A percentile compares a stretch with the other conserved stretches of the same genome.
phyloP scores from a whole-genome alignment of 2,113 vertebrate species.

The Cariama cristata region DNA sequence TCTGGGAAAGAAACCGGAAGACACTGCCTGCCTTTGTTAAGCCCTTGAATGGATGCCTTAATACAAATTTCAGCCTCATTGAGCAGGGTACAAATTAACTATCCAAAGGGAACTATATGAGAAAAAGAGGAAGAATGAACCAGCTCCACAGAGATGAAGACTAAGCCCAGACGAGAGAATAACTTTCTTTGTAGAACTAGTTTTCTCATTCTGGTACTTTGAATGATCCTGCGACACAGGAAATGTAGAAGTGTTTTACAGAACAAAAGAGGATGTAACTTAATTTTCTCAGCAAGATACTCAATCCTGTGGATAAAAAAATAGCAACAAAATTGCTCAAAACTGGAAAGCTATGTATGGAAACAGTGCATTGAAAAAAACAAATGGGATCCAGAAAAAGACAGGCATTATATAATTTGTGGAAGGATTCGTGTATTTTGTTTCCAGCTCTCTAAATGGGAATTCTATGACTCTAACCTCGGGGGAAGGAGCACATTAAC shows the following conservation, averaged over 20 bases:
- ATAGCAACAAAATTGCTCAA: neutral
- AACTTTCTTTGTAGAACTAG: neutral
- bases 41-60: conserved; percentile 14
- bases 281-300: neutral
- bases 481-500: neutral
- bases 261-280: neutral
- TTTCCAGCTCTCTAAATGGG: neutral
- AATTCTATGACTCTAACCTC: neutral
- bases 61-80: conserved; percentile 43
- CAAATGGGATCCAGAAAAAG: neutral
- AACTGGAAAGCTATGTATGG: neutral
- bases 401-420: neutral
- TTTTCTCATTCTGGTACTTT: neutral
- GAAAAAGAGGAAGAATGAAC: conserved; percentile 16
- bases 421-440: neutral
- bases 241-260: neutral
- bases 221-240: neutral
- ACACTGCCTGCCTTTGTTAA: conserved; percentile 37
- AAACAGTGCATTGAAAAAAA: neutral
- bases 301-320: neutral
- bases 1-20: conserved; percentile 25
- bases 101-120: neutral
- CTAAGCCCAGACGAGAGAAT: neutral
- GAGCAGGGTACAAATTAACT: conserved; percentile 50
- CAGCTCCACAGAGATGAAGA: neutral